Evolutionary conservation across 2,113 vertebrate genomes (phyloP).

Genomic region (Chaetura pelagica): DNA sequence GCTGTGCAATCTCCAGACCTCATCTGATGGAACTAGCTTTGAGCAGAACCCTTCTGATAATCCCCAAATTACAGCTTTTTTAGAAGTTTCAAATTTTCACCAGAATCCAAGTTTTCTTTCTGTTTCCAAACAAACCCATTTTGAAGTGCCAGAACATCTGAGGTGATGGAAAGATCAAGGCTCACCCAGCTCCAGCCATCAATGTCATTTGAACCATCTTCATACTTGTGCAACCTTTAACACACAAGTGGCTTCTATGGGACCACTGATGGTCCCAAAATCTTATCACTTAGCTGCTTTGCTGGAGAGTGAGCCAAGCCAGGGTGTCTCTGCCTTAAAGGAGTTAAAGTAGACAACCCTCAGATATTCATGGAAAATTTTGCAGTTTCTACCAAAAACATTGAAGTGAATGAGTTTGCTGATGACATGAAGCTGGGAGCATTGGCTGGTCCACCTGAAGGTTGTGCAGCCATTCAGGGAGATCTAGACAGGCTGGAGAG

Average conservation of each 20-base stretch:
- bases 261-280: not conserved
- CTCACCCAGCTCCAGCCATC: not conserved
- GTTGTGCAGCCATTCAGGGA: no score
- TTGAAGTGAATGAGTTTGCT: not conserved
- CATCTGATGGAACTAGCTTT: not conserved
- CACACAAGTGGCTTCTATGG: not conserved
- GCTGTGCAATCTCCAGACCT: not conserved
- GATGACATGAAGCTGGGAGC: no score
- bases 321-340: not conserved
- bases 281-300: not conserved
- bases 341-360: not conserved
- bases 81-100: not conserved
- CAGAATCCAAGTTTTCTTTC: not conserved
- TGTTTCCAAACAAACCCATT: not conserved
- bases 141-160: not conserved
- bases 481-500: no score
- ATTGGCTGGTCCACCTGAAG: no score
- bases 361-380: not conserved
- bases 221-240: not conserved
- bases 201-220: not conserved
- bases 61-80: rapidly evolving
- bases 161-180: not conserved
- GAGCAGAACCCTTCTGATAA: not conserved
- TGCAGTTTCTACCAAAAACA: not conserved
- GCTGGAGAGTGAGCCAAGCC: not conserved